phyloP scores from a whole-genome alignment of 2,888 invertebrate genomes.

The Tetanocera ferruginea region DNA sequence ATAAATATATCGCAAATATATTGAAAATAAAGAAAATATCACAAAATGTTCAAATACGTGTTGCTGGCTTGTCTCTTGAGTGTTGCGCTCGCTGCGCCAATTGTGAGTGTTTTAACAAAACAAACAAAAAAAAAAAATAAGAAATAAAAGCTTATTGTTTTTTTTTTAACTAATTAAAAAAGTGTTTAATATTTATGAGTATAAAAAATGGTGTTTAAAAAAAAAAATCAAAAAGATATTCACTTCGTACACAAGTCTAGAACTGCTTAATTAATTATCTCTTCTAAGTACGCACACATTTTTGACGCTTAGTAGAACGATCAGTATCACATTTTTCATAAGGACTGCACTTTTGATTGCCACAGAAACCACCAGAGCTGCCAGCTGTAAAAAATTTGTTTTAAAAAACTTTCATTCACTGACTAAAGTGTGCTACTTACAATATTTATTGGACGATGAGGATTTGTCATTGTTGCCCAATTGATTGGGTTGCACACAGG shows the following conservation, averaged over 20 bases:
- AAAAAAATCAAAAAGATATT: neutral
- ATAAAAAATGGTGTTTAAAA: neutral
- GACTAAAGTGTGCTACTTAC: conserved; percentile 56
- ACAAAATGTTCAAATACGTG: conserved; percentile 63
- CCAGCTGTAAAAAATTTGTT: conserved; percentile 36
- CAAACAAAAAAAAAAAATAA: conserved; percentile 4
- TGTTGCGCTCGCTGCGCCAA: conserved; percentile 60
- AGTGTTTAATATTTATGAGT: neutral
- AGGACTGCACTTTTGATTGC: conserved; percentile 78
- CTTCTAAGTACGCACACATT: conserved; percentile 74
- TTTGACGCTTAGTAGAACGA: conserved; percentile 75
- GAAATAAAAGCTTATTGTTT: neutral
- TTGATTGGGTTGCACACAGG: conserved; percentile 73
- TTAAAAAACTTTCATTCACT: conserved; percentile 1
- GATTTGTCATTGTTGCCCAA: conserved; percentile 57
- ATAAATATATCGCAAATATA: conserved; percentile 32
- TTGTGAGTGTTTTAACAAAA: conserved; percentile 62
- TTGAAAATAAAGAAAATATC: conserved; percentile 9
- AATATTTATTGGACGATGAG: conserved; percentile 68
- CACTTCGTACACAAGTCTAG: neutral
- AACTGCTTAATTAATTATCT: neutral
- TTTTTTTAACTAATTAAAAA: neutral
- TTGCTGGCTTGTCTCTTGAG: conserved; percentile 63
- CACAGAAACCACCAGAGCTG: conserved; percentile 75
- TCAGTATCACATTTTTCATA: conserved; percentile 80